Evolutionary conservation across 2,888 invertebrate genomes (phyloP).

Genomic region (Cistogaster globosa): DNA sequence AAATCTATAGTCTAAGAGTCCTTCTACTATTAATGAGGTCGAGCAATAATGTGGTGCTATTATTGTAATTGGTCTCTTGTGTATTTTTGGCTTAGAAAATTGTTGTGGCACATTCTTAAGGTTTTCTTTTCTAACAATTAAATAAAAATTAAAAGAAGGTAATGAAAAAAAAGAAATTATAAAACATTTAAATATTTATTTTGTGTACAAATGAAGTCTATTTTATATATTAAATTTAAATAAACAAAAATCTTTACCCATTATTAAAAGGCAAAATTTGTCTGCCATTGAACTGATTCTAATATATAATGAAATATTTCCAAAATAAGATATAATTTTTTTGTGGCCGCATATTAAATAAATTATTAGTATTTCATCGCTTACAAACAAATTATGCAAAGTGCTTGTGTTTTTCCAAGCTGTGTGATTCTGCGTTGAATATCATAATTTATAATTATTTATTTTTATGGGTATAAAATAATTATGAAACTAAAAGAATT

Average conservation of each 20-base stretch:
- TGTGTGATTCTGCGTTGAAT: conserved; percentile 10
- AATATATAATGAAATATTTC: conserved; percentile 32
- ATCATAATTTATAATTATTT: conserved; percentile 20
- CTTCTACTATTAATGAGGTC: conserved; percentile 56
- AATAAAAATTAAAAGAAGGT: neutral
- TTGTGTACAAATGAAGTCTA: too few relatives aligned
- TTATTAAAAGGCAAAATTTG: neutral
- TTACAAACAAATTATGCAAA: conserved; percentile 47
- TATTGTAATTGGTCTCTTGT: conserved; percentile 62
- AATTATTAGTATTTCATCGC: conserved; percentile 32
- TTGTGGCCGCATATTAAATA: conserved; percentile 58
- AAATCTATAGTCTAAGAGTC: conserved; percentile 27
- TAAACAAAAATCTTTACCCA: neutral
- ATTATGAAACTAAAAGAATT: conserved; percentile 2
- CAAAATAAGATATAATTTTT: conserved; percentile 7
- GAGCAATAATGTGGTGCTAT: conserved; percentile 65
- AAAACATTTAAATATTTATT: neutral
- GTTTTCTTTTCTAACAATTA: neutral
- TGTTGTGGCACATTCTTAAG: neutral
- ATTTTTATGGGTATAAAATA: conserved; percentile 33
- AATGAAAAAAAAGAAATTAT: too few relatives aligned
- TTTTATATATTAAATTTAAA: too few relatives aligned
- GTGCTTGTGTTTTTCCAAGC: conserved; percentile 1
- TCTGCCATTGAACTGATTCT: conserved; percentile 22
- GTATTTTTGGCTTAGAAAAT: conserved; percentile 38